Evolutionary conservation across 1,140 invertebrate species (phyloP).

Genomic region (Hylaeus anthracinus): DNA sequence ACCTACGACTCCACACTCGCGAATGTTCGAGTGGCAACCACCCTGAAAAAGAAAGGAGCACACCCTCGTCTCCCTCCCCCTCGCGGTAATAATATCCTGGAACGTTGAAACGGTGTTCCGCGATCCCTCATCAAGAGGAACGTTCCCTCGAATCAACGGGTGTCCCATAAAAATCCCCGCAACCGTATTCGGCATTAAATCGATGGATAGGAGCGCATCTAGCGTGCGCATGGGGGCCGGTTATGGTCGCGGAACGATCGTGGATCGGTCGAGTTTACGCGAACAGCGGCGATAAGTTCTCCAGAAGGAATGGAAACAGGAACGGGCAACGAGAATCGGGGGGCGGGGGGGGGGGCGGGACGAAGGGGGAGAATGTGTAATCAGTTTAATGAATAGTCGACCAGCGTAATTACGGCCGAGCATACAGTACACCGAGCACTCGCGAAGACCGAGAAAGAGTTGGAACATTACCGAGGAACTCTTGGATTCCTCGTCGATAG

Average conservation of each 20-base stretch:
- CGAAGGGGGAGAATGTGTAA: constrained; percentile 55
- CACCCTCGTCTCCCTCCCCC: constrained; percentile 8
- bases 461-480: background rate
- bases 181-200: constrained; percentile 18
- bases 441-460: background rate
- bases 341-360: background rate
- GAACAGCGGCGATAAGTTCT: constrained; percentile 14
- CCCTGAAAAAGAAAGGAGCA: background rate
- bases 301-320: constrained; percentile 2
- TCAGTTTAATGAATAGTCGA: constrained; percentile 68
- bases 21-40: no score
- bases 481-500: background rate
- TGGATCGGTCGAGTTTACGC: constrained; percentile 25
- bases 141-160: constrained; percentile 35
- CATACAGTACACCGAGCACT: constrained; percentile 10
- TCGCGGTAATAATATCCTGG: constrained; percentile 35
- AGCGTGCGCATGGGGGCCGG: constrained; percentile 5
- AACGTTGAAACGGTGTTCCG: constrained; percentile 36
- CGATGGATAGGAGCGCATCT: constrained; percentile 17
- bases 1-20: no score
- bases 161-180: constrained; percentile 39
- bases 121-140: constrained; percentile 33
- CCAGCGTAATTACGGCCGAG: constrained; percentile 56
- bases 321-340: no score
- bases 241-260: background rate